Evolutionary conservation across 2,113 vertebrate species (phyloP).

Genomic region (Sturnus vulgaris): DNA sequence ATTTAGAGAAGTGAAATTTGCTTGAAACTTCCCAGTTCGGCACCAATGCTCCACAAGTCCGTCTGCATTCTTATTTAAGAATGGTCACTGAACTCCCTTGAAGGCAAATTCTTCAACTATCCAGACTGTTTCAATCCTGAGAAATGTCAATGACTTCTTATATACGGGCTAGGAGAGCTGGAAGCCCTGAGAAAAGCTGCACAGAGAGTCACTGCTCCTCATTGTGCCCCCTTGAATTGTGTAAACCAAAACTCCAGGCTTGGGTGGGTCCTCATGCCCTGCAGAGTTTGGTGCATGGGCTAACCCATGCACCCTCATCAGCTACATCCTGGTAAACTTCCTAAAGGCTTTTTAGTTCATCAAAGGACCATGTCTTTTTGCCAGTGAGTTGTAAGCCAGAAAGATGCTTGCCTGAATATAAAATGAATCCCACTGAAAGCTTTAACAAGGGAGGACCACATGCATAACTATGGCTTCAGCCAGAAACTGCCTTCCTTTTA

Average conservation of each 20-base stretch:
- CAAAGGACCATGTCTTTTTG: not conserved
- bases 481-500: not conserved
- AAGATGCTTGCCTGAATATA: not conserved
- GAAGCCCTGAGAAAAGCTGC: not conserved
- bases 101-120: not conserved
- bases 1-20: not conserved
- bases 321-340: not conserved
- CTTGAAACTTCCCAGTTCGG: not conserved
- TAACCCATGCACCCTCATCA: not conserved
- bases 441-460: not conserved
- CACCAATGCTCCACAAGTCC: not conserved
- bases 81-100: not conserved
- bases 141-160: rapidly evolving
- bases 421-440: not conserved
- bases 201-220: not conserved
- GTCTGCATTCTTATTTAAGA: not conserved
- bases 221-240: not conserved
- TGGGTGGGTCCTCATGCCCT: not conserved
- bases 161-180: not conserved
- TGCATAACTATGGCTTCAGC: not conserved
- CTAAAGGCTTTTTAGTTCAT: not conserved
- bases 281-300: not conserved
- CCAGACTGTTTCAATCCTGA: not conserved
- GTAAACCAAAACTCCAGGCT: not conserved
- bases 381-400: not conserved